Evolutionary conservation across 2,113 vertebrate genomes (phyloP).

Genomic region (Seriola aureovittata): DNA sequence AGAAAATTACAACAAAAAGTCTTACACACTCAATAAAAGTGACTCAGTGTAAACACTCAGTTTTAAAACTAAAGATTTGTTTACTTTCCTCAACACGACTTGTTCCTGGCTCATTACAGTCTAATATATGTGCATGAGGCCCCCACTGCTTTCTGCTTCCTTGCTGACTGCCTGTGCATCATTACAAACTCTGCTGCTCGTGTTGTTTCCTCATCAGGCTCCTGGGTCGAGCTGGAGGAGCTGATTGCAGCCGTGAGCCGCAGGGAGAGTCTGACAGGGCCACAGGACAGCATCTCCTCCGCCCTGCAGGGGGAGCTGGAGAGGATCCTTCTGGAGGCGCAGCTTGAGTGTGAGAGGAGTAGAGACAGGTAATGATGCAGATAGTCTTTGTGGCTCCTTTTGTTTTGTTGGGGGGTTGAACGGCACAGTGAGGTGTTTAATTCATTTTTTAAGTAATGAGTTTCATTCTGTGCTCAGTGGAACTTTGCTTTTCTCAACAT

Average conservation of each 20-base stretch:
- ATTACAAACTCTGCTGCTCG: slow-evolving; percentile 4
- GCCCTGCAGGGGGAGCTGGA: slow-evolving; percentile 85
- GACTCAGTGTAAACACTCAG: background rate
- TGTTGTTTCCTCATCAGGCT: slow-evolving; percentile 68
- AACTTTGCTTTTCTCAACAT: slow-evolving; percentile 33
- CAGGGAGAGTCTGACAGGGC: slow-evolving; percentile 76
- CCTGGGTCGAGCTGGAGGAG: slow-evolving; percentile 84
- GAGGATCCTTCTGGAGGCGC: slow-evolving; percentile 84
- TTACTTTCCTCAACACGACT: slow-evolving; percentile 5
- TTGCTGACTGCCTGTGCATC: slow-evolving; percentile 2
- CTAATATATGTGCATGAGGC: background rate
- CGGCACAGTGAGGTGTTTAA: slow-evolving; percentile 33
- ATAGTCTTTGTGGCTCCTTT: slow-evolving; percentile 6
- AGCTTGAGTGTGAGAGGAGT: slow-evolving; percentile 83
- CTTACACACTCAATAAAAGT: background rate
- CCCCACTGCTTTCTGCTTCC: background rate
- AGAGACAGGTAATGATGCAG: slow-evolving; percentile 74
- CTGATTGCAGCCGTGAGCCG: slow-evolving; percentile 73
- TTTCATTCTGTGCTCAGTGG: slow-evolving; percentile 29
- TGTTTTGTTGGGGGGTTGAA: slow-evolving; percentile 20
- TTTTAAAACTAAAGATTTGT: background rate
- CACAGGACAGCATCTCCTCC: slow-evolving; percentile 74
- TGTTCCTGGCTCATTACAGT: slow-evolving; percentile 17
- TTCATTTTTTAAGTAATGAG: slow-evolving; percentile 53
- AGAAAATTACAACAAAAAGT: background rate